A percentile compares a stretch with the other conserved stretches of the same genome.
Conservation (phyloP, 2,888 invertebrate species). For the Stramonita haemastoma region DNA sequence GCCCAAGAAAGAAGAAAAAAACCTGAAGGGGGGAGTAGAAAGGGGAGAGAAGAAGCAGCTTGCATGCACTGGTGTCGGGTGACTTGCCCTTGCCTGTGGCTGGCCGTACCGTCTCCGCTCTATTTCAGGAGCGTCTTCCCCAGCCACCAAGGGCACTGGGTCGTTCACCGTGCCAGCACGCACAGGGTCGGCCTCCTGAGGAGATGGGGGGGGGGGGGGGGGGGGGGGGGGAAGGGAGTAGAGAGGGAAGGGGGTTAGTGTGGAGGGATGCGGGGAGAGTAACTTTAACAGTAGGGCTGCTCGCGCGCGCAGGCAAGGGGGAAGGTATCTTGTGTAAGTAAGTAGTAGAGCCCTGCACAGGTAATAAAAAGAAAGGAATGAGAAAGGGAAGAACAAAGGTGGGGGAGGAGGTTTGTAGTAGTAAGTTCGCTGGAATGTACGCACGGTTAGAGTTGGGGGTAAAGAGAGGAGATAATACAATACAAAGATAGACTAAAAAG, state of each 20-base stretch:
- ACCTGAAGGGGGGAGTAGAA: too few species aligned
- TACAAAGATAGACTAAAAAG: too few species aligned
- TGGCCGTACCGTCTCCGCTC: neutral
- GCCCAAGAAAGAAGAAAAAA: too few species aligned
- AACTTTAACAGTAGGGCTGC: too few species aligned
- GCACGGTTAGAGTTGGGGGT: neutral
- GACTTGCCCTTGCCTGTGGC: neutral
- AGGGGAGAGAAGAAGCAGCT: neutral
- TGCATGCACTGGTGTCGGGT: conserved; percentile 15
- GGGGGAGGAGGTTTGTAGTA: neutral
- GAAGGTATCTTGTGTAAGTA: too few species aligned
- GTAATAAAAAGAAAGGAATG: neutral
- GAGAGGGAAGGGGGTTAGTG: neutral
- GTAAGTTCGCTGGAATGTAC: neutral
- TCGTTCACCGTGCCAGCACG: conserved; percentile 22
- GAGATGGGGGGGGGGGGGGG: neutral
- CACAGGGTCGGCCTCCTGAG: neutral
- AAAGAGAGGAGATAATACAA: too few species aligned
- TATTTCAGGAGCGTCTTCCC: neutral
- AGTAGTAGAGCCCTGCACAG: neutral
- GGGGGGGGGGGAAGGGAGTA: neutral
- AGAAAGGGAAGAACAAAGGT: neutral
- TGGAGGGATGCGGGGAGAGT: neutral
- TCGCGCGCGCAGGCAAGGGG: too few species aligned
- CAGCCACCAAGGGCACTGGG: conserved; percentile 13